phyloP scores from a whole-genome alignment of 2,797 vertebrate genomes.

The Chrosomus eos region DNA sequence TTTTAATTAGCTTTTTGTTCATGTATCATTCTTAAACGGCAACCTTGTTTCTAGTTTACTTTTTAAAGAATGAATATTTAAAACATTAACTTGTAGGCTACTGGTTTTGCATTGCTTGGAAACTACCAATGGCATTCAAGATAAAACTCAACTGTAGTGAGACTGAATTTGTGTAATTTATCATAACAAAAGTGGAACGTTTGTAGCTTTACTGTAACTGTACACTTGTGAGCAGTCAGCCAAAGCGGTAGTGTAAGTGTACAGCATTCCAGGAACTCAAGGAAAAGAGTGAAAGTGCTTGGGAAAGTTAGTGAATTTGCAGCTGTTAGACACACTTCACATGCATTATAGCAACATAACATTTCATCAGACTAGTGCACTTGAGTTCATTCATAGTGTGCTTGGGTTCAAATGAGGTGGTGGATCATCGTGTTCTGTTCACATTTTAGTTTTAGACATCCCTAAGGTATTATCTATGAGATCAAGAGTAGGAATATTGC shows the following conservation, averaged over 20 bases:
- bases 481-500: not conserved
- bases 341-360: conserved; percentile 24
- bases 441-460: not conserved
- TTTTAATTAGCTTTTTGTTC: not conserved
- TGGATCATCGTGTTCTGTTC: not conserved
- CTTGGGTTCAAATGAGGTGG: conserved; percentile 20
- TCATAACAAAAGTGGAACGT: conserved; percentile 11
- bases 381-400: conserved; percentile 31
- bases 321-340: conserved; percentile 32
- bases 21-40: not conserved
- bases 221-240: conserved; percentile 37
- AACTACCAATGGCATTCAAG: not conserved
- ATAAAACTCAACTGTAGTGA: not conserved
- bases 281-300: conserved; percentile 29
- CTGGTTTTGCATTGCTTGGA: not conserved
- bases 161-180: not conserved
- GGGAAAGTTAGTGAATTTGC: conserved; percentile 36
- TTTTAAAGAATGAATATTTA: not conserved
- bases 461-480: not conserved
- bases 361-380: conserved; percentile 22
- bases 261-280: conserved; percentile 36
- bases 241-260: conserved; percentile 43
- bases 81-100: not conserved
- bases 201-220: conserved; percentile 34
- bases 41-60: not conserved